Evolutionary conservation across 1,140 invertebrate species (phyloP).

Genomic region (Zaprionus capensis): DNA sequence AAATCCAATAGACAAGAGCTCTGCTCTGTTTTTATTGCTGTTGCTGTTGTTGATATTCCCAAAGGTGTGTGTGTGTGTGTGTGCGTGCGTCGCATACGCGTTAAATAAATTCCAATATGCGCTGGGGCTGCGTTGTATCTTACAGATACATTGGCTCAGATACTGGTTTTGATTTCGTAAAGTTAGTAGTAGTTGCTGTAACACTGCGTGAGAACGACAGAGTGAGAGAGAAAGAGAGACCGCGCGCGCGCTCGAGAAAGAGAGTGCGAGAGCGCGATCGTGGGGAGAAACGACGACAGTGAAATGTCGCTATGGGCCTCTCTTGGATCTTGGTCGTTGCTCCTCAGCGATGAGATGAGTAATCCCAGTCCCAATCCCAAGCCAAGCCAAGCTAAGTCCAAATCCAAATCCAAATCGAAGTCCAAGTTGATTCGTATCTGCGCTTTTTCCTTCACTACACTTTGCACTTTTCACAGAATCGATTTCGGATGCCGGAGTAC

Average conservation of each 20-base stretch:
- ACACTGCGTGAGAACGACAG: conserved; percentile 30
- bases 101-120: conserved; percentile 81
- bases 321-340: conserved; percentile 50
- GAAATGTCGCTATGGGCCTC: conserved; percentile 36
- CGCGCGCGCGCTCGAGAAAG: conserved; percentile 9
- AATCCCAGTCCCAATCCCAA: conserved; percentile 30
- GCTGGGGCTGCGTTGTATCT: conserved; percentile 64
- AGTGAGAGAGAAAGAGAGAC: conserved; percentile 13
- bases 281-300: conserved; percentile 28
- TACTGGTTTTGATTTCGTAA: conserved; percentile 77
- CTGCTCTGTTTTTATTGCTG: conserved; percentile 1
- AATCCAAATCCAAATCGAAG: background rate
- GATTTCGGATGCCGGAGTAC: conserved; percentile 2
- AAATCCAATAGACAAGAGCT: conserved; percentile 63
- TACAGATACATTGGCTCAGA: conserved; percentile 77
- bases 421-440: conserved; percentile 15
- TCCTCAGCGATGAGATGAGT: conserved; percentile 56
- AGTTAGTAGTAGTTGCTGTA: conserved; percentile 54
- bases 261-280: conserved; percentile 17
- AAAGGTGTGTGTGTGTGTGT: conserved; percentile 11
- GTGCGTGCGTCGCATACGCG: conserved; percentile 67
- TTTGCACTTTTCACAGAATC: conserved; percentile 19
- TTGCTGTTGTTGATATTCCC: background rate
- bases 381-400: background rate
- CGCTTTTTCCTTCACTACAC: background rate